Evolutionary conservation across 1,140 invertebrate species (phyloP).

Genomic region (Zaprionus ghesquierei): DNA sequence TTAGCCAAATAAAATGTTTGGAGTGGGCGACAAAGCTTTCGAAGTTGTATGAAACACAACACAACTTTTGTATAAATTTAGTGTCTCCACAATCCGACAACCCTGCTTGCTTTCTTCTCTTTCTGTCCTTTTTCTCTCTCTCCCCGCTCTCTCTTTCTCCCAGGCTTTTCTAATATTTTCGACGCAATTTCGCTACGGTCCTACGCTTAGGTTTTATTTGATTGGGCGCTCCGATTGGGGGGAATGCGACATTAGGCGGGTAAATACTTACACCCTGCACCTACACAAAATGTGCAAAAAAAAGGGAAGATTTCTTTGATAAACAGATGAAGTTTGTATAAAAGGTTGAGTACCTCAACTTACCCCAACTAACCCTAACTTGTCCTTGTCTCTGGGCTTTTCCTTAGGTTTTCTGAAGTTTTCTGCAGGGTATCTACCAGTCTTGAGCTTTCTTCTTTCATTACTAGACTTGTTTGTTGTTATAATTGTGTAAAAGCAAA

Average conservation of each 20-base stretch:
- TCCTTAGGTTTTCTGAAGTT: background rate
- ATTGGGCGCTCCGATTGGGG: background rate
- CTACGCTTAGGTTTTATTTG: conserved; percentile 25
- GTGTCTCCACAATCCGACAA: background rate
- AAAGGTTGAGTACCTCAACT: no score
- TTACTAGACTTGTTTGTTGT: conserved; percentile 38
- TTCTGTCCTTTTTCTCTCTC: background rate
- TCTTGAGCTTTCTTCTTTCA: background rate
- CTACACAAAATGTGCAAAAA: no score
- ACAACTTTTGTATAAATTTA: conserved; percentile 57
- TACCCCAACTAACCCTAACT: no score
- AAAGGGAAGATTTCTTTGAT: background rate
- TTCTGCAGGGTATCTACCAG: background rate
- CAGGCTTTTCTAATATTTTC: conserved; percentile 46
- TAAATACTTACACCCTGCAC: conserved; percentile 28
- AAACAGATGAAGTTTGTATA: no score
- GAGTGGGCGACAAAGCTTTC: conserved; percentile 17
- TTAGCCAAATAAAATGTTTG: conserved; percentile 37
- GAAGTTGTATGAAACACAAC: conserved; percentile 27
- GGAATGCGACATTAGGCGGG: background rate
- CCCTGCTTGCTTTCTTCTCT: background rate
- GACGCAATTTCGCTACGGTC: conserved; percentile 63
- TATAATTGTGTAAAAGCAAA: conserved; percentile 78
- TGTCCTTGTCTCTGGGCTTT: accelerated
- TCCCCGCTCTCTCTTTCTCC: background rate